Percentiles rank a stretch among this genome's conserved stretches.
phyloP scores from a whole-genome alignment of 2,888 invertebrate species.

The Dendrolimus houi region DNA sequence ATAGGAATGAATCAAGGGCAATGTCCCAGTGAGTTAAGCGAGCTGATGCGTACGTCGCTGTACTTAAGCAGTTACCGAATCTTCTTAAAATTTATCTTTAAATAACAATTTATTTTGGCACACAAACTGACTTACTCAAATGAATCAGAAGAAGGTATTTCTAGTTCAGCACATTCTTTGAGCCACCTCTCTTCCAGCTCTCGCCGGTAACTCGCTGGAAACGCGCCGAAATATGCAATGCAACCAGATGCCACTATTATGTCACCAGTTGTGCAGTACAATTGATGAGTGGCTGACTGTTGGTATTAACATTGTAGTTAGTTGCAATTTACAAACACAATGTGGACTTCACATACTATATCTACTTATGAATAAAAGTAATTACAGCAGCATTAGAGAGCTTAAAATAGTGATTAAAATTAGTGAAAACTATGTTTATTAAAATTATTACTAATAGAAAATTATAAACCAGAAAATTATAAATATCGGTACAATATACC shows the following conservation, averaged over 20 bases:
- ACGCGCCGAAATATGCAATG: slow-evolving; percentile 94
- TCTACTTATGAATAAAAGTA: too few relatives aligned
- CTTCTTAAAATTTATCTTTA: background rate
- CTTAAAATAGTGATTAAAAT: too few relatives aligned
- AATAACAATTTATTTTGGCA: background rate
- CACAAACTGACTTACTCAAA: slow-evolving; percentile 70
- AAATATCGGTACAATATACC: too few relatives aligned
- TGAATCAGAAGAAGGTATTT: slow-evolving; percentile 82
- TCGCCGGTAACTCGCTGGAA: slow-evolving; percentile 83
- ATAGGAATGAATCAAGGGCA: too few relatives aligned
- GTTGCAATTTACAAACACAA: background rate
- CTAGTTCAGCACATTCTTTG: slow-evolving; percentile 75
- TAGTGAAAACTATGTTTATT: background rate
- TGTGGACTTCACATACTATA: too few relatives aligned
- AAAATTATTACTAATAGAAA: background rate
- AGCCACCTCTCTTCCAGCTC: slow-evolving; percentile 84
- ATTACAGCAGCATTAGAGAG: too few relatives aligned
- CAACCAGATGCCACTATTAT: slow-evolving; percentile 90
- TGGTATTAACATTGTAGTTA: slow-evolving; percentile 6
- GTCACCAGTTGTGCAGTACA: slow-evolving; percentile 88
- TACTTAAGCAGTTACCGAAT: too few relatives aligned
- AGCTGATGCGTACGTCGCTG: too few relatives aligned
- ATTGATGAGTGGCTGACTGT: slow-evolving; percentile 79
- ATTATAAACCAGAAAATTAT: too few relatives aligned
- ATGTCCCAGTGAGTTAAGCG: too few relatives aligned